These are phyloP conservation scores for Echiichthys vipera DNA, from an alignment of 2,797 vertebrate genomes.

Conservation along the genomic window DNA sequence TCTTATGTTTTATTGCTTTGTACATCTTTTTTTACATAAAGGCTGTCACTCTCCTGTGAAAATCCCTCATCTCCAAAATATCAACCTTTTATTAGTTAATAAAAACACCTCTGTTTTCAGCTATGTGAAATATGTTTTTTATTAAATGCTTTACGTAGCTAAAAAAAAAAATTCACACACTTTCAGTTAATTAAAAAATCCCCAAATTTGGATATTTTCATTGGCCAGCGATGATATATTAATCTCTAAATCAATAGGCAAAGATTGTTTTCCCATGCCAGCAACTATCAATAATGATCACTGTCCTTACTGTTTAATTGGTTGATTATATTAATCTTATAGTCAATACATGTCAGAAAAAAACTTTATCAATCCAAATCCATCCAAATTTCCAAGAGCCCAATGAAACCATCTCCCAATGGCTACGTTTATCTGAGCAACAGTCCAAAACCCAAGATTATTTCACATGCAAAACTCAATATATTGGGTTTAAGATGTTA, in stretches of 20 bases:
- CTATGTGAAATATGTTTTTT: neutral
- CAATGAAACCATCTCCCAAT: neutral
- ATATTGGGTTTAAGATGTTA: neutral
- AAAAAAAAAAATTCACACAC: neutral
- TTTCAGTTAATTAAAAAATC: neutral
- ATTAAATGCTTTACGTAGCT: neutral
- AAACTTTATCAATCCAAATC: neutral
- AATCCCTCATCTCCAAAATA: neutral
- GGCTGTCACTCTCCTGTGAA: neutral
- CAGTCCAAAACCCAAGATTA: neutral
- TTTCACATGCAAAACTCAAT: neutral
- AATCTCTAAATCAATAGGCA: neutral
- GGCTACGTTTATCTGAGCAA: neutral
- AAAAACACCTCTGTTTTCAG: neutral
- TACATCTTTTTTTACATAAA: neutral
- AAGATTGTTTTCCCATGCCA: too few relatives aligned
- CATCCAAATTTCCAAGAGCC: neutral
- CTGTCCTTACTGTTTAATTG: neutral
- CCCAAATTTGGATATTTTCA: neutral
- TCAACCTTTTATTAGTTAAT: neutral
- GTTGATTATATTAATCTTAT: slow-evolving; percentile 2
- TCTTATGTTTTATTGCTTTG: too few relatives aligned
- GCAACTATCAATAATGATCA: neutral
- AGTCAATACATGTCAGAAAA: neutral
- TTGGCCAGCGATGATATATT: neutral